Evolutionary conservation across 2,113 vertebrate genomes (phyloP).

Genomic region (Columbina picui): DNA sequence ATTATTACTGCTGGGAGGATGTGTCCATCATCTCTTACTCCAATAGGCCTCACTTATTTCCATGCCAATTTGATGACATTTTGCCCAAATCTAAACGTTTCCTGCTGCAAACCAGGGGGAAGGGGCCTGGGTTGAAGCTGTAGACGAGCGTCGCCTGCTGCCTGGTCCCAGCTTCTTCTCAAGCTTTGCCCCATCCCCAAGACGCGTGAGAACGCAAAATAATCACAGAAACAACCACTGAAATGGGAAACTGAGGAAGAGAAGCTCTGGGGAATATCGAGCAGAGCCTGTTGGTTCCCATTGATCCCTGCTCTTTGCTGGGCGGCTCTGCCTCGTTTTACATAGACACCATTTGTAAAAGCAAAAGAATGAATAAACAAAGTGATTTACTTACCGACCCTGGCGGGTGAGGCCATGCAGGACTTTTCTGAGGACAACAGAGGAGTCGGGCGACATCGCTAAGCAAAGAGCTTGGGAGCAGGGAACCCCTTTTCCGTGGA

Average conservation of each 20-base stretch:
- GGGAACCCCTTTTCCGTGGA: neutral
- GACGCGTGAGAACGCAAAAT: neutral
- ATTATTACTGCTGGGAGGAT: neutral
- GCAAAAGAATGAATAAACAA: neutral
- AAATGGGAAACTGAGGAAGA: neutral
- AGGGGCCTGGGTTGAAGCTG: neutral
- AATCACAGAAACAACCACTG: neutral
- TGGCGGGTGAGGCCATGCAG: neutral
- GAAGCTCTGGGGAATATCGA: neutral
- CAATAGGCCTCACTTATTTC: neutral
- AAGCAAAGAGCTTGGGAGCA: neutral
- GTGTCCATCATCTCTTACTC: neutral
- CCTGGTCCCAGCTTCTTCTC: neutral
- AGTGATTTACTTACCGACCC: constrained; percentile 56
- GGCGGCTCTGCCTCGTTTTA: neutral
- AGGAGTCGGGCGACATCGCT: neutral
- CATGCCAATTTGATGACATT: neutral
- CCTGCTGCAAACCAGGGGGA: neutral
- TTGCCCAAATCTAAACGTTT: neutral
- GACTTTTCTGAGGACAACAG: neutral
- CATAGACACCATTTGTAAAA: neutral
- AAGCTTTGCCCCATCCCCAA: neutral
- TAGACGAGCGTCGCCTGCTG: neutral
- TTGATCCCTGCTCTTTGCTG: neutral
- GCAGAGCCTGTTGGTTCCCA: neutral